Evolutionary conservation across 2,888 invertebrate species (phyloP).

Genomic region (Drosophila sordidula): DNA sequence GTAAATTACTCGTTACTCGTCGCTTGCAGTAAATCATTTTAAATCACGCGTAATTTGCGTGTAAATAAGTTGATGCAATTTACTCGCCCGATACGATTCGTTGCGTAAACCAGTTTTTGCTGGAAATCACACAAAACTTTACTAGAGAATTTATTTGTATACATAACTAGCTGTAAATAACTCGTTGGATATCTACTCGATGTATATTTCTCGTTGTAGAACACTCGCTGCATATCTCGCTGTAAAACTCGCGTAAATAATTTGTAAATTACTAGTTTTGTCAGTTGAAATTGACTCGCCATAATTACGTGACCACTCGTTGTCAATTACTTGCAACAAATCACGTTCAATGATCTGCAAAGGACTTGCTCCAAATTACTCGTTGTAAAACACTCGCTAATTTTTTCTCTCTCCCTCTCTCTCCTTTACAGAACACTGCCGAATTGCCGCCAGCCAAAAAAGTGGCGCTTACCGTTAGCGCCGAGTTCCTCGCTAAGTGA

Average conservation of each 20-base stretch:
- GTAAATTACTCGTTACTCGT: background rate
- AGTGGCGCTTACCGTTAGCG: conserved; percentile 41
- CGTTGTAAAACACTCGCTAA: background rate
- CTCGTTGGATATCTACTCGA: background rate
- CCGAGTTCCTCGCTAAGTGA: conserved; percentile 60
- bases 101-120: no score
- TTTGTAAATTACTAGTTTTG: no score
- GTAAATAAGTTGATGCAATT: no score
- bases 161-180: background rate
- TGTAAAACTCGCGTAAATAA: background rate
- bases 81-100: no score
- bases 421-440: conserved; percentile 36
- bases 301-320: background rate
- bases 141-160: background rate
- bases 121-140: no score
- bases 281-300: background rate
- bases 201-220: background rate
- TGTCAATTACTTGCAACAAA: background rate
- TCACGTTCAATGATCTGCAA: no score
- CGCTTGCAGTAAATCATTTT: no score
- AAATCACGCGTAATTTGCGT: no score
- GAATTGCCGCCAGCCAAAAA: conserved; percentile 67
- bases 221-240: background rate
- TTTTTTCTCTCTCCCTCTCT: background rate
- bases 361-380: background rate